These are phyloP conservation scores for Byasa hedistus DNA, from an alignment of 2,888 invertebrate species.

Conservation along the genomic window DNA sequence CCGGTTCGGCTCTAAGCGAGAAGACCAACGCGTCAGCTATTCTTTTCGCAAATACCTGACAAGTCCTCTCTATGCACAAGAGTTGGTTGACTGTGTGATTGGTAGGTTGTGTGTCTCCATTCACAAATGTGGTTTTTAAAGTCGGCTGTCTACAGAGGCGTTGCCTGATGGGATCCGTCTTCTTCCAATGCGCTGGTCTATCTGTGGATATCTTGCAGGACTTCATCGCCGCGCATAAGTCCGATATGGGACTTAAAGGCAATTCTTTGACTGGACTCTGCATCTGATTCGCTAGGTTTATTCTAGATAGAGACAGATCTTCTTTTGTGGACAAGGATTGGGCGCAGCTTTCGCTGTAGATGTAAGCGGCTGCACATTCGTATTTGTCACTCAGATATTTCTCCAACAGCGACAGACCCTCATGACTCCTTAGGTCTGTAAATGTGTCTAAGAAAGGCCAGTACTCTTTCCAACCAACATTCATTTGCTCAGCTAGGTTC, in stretches of 20 bases:
- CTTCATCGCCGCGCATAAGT: conserved; percentile 80
- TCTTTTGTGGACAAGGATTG: conserved; percentile 51
- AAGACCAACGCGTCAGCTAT: conserved; percentile 82
- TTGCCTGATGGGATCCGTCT: conserved; percentile 61
- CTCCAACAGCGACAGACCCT: conserved; percentile 88
- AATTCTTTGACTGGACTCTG: conserved; percentile 46
- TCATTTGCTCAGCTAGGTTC: conserved; percentile 84
- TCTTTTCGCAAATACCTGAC: conserved; percentile 84
- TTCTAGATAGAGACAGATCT: conserved; percentile 58
- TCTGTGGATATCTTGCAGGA: conserved; percentile 75
- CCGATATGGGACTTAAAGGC: conserved; percentile 77
- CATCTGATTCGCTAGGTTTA: conserved; percentile 50
- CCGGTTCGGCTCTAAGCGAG: conserved; percentile 77
- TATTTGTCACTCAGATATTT: conserved; percentile 82
- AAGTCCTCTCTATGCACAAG: conserved; percentile 69
- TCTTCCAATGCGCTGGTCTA: conserved; percentile 55
- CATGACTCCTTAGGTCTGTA: conserved; percentile 85
- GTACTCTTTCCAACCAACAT: conserved; percentile 93
- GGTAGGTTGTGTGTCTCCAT: conserved; percentile 52
- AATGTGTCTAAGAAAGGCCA: conserved; percentile 94
- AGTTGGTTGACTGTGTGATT: conserved; percentile 69
- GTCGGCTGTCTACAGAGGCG: conserved; percentile 59
- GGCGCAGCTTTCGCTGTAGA: conserved; percentile 60
- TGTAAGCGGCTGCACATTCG: conserved; percentile 64
- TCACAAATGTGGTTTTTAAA: conserved; percentile 42